Base-by-base conservation (phyloP, 1,140 invertebrate genomes). In the Aphelenchoides besseyi region DNA sequence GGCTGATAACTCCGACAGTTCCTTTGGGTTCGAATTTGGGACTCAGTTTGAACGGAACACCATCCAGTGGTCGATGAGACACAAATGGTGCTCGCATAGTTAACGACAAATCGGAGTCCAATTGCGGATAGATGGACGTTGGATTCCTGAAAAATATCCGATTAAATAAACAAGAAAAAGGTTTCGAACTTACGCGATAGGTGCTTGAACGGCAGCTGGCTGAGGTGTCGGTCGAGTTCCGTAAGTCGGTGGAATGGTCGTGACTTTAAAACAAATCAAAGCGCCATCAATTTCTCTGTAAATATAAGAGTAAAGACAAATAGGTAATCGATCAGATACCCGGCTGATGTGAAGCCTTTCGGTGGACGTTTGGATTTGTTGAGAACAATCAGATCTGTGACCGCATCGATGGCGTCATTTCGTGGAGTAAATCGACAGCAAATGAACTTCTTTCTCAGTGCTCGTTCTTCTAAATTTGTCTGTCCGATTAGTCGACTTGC, bases 341-440 rank as follows among this genome's bases (percentile, higher is more conserved):
- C 76, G 3, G 76, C 76, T 36, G 57, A 71, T 32, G 73, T 81
- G 61, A 76, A 78, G 12, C 76, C 76, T 33, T 81, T 81, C 18
- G 76, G 76, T 18, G 76, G 76, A 26, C 64, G 37, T 62, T 71
- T 69, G 35, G 57, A 54, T 28, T 53, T 55, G 0, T 29, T 64
- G 3, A 80, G 57, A 48, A 78, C 69, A 55, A 79, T 76, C 26
- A 78, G 33, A 62, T 79, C 74, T 2, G 78, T 78, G 29, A 78
- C 52, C 5, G 76, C 76, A 36, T 78, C 76, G n/a, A 78, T 30
- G 33, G 76, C 69, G 41, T 78, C 76, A 26, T 74, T 78, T 53
- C 76, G 54, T 16, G 78, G 78, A 26, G 78, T 64, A 28, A 77
- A 80, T 16, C 76, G 75, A 2, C 57, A 78, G 52, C 76, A 78